Percentiles rank a stretch among this genome's conserved stretches.
Evolutionary conservation across 2,797 vertebrate genomes (phyloP).

Genomic region (Sphenodon punctatus): DNA sequence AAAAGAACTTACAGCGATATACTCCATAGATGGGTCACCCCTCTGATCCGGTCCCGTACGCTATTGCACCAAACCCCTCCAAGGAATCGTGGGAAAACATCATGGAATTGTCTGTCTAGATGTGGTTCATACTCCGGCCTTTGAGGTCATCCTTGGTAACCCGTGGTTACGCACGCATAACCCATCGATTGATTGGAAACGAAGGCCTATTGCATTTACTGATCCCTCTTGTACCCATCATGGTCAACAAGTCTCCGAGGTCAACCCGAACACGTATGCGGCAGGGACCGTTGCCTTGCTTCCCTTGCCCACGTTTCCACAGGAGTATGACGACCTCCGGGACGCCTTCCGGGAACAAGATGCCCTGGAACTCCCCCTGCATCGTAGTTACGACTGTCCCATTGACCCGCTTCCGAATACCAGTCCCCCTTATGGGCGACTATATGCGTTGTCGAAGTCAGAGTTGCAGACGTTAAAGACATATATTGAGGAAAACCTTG

Average conservation of each 20-base stretch:
- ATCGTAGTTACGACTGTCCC: slow-evolving; percentile 36
- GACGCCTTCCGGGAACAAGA: too few species aligned
- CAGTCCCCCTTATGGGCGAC: slow-evolving; percentile 45
- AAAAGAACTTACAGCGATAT: slow-evolving; percentile 60
- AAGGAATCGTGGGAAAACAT: slow-evolving; percentile 58
- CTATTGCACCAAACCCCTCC: too few species aligned
- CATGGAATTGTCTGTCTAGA: slow-evolving; percentile 54
- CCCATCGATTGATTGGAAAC: not conserved
- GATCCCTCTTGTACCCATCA: too few species aligned
- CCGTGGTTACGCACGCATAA: slow-evolving; percentile 60
- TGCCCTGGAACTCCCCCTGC: slow-evolving; percentile 44
- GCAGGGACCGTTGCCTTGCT: too few species aligned
- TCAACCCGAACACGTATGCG: slow-evolving; percentile 41
- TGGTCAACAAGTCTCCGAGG: too few species aligned
- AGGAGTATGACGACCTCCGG: too few species aligned
- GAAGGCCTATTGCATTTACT: too few species aligned
- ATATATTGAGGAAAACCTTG: slow-evolving; percentile 49
- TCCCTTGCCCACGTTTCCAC: too few species aligned
- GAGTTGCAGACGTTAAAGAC: slow-evolving; percentile 55
- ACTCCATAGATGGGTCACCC: slow-evolving; percentile 58
- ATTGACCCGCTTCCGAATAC: slow-evolving; percentile 56
- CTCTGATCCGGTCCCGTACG: slow-evolving; percentile 57
- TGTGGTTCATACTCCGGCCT: too few species aligned
- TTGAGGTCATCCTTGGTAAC: slow-evolving; percentile 56
- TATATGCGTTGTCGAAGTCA: slow-evolving; percentile 45